phyloP scores from a whole-genome alignment of 2,888 invertebrate genomes.

The Pardosa pseudoannulata region DNA sequence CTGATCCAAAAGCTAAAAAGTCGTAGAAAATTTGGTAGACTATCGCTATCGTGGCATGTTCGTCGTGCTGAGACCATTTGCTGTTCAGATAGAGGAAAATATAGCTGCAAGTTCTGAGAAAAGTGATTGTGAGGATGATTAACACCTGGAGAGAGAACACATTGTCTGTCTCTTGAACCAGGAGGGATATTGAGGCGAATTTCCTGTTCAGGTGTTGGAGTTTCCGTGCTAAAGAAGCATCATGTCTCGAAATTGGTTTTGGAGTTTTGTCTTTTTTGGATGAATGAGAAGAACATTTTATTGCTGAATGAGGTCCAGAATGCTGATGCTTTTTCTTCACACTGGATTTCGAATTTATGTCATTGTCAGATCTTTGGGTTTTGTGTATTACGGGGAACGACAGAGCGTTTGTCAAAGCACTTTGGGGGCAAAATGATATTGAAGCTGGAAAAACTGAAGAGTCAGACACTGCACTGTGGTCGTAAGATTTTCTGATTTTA shows the following conservation, averaged over 20 bases:
- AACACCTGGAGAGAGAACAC: constrained; percentile 44
- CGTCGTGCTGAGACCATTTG: constrained; percentile 1
- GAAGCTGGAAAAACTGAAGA: neutral
- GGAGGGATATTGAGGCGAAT: constrained; percentile 17
- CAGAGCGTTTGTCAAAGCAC: neutral
- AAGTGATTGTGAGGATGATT: constrained; percentile 34
- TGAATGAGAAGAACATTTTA: neutral
- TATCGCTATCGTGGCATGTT: neutral
- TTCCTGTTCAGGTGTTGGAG: constrained; percentile 33
- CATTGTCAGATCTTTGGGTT: neutral
- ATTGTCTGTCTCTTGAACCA: constrained; percentile 52
- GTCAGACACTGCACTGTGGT: neutral
- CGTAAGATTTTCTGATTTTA: neutral
- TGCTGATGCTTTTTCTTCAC: neutral
- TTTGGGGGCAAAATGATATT: neutral
- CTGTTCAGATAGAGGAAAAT: constrained; percentile 43
- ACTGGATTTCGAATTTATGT: neutral
- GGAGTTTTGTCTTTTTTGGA: neutral
- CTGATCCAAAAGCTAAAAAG: constrained; percentile 45
- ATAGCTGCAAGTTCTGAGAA: constrained; percentile 38
- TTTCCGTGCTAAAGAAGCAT: constrained; percentile 17
- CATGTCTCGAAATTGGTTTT: neutral
- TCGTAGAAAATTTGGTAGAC: constrained; percentile 29
- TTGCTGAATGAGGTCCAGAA: neutral
- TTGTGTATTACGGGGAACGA: neutral